A percentile compares a stretch with the other conserved stretches of the same genome.
These are phyloP conservation scores for Chionomys nivalis DNA, from an alignment of 2,113 vertebrate species.

Conservation along the genomic window DNA sequence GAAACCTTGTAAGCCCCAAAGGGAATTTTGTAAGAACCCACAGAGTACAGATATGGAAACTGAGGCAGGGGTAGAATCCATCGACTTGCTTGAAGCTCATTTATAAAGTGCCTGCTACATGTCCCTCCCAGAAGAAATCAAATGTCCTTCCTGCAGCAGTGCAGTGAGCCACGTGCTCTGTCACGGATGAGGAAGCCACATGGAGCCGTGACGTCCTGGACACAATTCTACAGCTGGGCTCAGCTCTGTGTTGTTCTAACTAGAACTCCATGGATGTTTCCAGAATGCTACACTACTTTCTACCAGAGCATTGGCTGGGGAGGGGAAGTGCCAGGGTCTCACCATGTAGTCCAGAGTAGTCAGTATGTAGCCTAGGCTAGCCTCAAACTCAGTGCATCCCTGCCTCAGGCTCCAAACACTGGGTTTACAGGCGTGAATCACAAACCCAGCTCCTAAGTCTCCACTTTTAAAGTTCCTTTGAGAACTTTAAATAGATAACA, in stretches of 20 bases:
- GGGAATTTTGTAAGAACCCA: neutral
- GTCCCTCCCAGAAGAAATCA: neutral
- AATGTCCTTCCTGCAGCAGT: neutral
- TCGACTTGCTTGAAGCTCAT: neutral
- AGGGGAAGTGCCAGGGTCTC: neutral
- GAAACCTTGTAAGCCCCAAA: neutral
- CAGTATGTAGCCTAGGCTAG: neutral
- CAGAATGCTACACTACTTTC: neutral
- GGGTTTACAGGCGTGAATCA: neutral
- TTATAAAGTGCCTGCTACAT: neutral
- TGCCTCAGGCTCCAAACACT: neutral
- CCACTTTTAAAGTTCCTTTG: neutral
- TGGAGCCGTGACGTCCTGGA: neutral
- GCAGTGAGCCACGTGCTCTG: fast-evolving
- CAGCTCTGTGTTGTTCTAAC: neutral
- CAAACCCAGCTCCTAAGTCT: neutral
- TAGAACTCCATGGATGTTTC: neutral
- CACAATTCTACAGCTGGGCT: neutral
- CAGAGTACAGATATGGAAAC: neutral
- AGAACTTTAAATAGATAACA: neutral
- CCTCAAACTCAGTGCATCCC: neutral
- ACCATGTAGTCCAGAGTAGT: neutral
- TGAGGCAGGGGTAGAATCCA: neutral
- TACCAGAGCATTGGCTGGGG: neutral
- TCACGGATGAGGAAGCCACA: neutral